Percentiles rank a stretch among this genome's conserved stretches.
Conservation (phyloP, 2,797 vertebrate species). For the Perodicticus potto region DNA sequence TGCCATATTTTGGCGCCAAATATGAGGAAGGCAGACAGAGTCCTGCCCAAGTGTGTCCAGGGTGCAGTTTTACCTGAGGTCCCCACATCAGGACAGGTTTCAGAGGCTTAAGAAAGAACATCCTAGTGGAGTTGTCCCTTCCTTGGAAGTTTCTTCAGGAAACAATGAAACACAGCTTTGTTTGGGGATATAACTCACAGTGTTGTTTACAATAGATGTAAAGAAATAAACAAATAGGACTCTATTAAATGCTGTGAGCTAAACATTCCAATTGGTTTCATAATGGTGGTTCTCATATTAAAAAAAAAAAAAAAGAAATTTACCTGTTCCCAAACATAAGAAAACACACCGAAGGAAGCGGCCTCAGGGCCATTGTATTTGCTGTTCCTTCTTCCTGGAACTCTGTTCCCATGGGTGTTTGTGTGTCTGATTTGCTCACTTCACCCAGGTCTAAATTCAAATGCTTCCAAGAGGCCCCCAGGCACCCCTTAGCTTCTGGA, state of each 20-base stretch:
- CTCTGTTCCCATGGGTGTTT: not conserved
- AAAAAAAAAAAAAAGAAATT: too few species aligned
- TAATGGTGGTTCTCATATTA: not conserved
- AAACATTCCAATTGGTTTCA: not conserved
- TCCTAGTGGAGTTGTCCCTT: fast-evolving
- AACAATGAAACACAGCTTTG: fast-evolving
- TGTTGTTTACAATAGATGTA: not conserved
- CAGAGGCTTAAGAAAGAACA: too few species aligned
- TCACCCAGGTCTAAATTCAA: not conserved
- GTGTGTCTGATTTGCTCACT: not conserved
- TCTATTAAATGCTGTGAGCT: not conserved
- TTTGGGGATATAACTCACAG: fast-evolving
- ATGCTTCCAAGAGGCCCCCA: not conserved
- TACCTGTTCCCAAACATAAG: too few species aligned
- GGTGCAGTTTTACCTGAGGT: fast-evolving
- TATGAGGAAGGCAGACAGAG: not conserved
- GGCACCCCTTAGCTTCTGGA: not conserved
- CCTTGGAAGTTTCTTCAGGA: not conserved
- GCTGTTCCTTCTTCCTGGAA: not conserved
- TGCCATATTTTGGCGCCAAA: not conserved
- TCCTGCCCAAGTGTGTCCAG: not conserved
- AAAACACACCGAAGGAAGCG: not conserved
- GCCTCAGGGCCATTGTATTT: not conserved
- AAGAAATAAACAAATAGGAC: not conserved
- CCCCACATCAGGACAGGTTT: not conserved